phyloP scores from a whole-genome alignment of 2,888 invertebrate genomes.

The Drosophila mettleri region DNA sequence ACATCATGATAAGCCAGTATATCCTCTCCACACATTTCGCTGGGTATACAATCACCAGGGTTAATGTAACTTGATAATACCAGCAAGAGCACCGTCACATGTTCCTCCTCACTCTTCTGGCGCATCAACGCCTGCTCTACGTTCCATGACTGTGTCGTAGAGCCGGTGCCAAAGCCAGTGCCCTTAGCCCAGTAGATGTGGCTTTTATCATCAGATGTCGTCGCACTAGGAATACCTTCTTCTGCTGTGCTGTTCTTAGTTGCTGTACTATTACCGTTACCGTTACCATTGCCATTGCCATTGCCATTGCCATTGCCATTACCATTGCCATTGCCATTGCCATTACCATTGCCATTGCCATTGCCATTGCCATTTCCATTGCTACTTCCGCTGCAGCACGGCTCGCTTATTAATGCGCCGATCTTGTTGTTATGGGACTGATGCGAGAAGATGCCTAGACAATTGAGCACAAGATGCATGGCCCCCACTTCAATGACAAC shows the following conservation, averaged over 20 bases:
- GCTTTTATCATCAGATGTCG: slow-evolving; percentile 89
- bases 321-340: slow-evolving; percentile 31
- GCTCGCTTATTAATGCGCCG: slow-evolving; percentile 57
- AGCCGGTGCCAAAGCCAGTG: slow-evolving; percentile 98
- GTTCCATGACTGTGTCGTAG: slow-evolving; percentile 98
- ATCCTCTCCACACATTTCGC: slow-evolving; percentile 83
- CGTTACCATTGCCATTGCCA: too few relatives aligned
- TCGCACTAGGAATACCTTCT: slow-evolving; percentile 74
- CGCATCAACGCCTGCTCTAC: slow-evolving; percentile 96
- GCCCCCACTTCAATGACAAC: slow-evolving; percentile 94
- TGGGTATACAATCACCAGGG: slow-evolving; percentile 87
- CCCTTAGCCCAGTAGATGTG: slow-evolving; percentile 98
- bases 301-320: slow-evolving; percentile 26
- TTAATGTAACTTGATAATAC: slow-evolving; percentile 96
- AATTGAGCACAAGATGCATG: slow-evolving; percentile 93
- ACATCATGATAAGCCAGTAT: slow-evolving; percentile 84
- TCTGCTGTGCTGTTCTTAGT: slow-evolving; percentile 45
- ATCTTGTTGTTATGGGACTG: slow-evolving; percentile 87
- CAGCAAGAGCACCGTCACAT: slow-evolving; percentile 93
- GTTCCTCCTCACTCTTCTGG: slow-evolving; percentile 96
- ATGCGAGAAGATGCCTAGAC: slow-evolving; percentile 95
- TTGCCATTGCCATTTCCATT: slow-evolving; percentile 24
- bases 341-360: slow-evolving; percentile 21
- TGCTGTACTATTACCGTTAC: too few relatives aligned
- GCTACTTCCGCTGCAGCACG: slow-evolving; percentile 31